These are phyloP conservation scores for Mus pahari DNA, from an alignment of 2,113 vertebrate species.

Conservation along the genomic window DNA sequence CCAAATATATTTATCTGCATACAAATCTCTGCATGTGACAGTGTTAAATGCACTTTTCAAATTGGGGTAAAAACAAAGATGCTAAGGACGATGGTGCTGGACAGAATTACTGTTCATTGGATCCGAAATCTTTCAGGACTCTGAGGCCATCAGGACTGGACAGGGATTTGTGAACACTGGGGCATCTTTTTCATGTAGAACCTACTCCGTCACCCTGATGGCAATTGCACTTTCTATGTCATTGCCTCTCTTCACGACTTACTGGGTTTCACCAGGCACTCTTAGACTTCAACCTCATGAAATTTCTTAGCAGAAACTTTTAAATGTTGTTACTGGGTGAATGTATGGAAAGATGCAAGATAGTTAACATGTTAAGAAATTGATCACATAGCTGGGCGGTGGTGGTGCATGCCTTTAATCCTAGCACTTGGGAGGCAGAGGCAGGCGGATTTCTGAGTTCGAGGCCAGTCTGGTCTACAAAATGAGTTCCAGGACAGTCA, in stretches of 20 bases:
- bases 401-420: too few species aligned
- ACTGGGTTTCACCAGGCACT: background rate
- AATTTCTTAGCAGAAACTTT: constrained; percentile 5
- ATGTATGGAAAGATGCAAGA: background rate
- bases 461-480: too few species aligned
- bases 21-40: background rate
- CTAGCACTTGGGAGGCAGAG: too few species aligned
- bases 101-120: background rate
- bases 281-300: background rate
- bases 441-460: too few species aligned
- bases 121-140: background rate
- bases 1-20: background rate
- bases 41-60: background rate
- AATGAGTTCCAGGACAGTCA: too few species aligned
- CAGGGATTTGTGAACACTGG: constrained; percentile 7
- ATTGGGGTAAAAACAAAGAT: background rate
- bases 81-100: background rate
- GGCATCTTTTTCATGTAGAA: background rate
- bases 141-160: background rate
- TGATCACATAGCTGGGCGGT: too few species aligned
- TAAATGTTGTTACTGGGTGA: background rate
- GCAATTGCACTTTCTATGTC: background rate
- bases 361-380: background rate
- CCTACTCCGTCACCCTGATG: background rate
- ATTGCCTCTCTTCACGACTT: background rate